A percentile compares a stretch with the other conserved stretches of the same genome.
phyloP scores from a whole-genome alignment of 2,888 invertebrate species.

The Rhimphoctona megacephalus region DNA sequence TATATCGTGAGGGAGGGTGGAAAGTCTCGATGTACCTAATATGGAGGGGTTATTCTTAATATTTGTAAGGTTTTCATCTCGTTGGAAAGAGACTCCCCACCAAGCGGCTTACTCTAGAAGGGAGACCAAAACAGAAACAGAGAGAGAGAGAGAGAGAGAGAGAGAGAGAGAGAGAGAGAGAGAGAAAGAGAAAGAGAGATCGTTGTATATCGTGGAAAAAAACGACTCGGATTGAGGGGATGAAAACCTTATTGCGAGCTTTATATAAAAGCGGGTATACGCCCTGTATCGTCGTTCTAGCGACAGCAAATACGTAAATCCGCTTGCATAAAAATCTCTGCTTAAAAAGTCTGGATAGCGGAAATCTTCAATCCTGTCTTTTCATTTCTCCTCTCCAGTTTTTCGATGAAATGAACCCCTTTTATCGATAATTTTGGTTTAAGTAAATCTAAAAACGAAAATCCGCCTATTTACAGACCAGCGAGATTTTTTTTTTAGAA shows the following conservation, averaged over 20 bases:
- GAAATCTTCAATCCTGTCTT: conserved; percentile 78
- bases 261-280: conserved; percentile 27
- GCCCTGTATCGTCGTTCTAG: conserved; percentile 66
- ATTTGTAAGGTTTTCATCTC: conserved; percentile 82
- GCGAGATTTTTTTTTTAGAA: too few relatives aligned
- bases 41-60: conserved; percentile 80
- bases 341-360: conserved; percentile 76
- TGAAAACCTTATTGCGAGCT: conserved; percentile 40
- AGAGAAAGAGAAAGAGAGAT: conserved; percentile 47
- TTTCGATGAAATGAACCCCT: conserved; percentile 33
- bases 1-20: neutral
- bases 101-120: conserved; percentile 47
- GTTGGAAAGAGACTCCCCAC: conserved; percentile 56
- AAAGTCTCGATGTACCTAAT: conserved; percentile 25
- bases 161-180: conserved; percentile 26
- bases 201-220: conserved; percentile 16
- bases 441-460: conserved; percentile 24
- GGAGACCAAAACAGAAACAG: neutral
- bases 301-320: conserved; percentile 77
- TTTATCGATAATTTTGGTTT: conserved; percentile 22
- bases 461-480: too few relatives aligned
- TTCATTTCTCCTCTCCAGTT: conserved; percentile 18
- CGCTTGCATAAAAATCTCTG: conserved; percentile 76
- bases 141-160: too few relatives aligned
- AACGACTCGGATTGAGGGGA: conserved; percentile 35